Evolutionary conservation across 2,888 invertebrate genomes (phyloP).

Genomic region (Catocala sponsa): DNA sequence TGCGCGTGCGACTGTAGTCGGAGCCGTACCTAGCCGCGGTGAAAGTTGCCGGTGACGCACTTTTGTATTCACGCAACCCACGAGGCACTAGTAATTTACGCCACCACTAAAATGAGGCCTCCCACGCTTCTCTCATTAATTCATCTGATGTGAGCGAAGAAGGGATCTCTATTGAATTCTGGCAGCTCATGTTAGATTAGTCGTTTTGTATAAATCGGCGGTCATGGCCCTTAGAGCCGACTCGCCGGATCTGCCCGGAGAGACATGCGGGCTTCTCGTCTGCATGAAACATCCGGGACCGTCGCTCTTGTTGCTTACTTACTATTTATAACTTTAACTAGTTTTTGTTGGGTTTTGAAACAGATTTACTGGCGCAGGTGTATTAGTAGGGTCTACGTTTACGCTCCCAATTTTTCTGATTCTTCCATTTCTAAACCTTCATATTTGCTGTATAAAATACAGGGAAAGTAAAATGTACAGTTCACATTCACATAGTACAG

Average conservation of each 20-base stretch:
- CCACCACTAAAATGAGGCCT: conserved; percentile 67
- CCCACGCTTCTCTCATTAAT: conserved; percentile 60
- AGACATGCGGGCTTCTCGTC: conserved; percentile 71
- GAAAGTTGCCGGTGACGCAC: conserved; percentile 85
- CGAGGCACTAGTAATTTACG: conserved; percentile 72
- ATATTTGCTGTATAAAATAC: too few species aligned
- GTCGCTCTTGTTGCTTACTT: conserved; percentile 21
- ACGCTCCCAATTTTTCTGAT: too few species aligned
- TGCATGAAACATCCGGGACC: conserved; percentile 69
- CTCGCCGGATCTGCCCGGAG: conserved; percentile 62
- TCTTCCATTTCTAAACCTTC: not conserved
- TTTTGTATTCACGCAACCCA: conserved; percentile 77
- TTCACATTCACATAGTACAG: too few species aligned
- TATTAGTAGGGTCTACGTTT: too few species aligned
- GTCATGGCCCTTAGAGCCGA: conserved; percentile 63
- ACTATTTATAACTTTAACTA: conserved; percentile 30
- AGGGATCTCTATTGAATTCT: conserved; percentile 58
- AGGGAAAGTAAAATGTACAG: too few species aligned
- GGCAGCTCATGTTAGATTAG: conserved; percentile 64
- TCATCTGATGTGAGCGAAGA: conserved; percentile 53
- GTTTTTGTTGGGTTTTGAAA: conserved; percentile 13
- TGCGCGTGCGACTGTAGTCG: conserved; percentile 53
- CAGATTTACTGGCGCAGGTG: conserved; percentile 7
- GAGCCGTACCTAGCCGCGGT: conserved; percentile 62
- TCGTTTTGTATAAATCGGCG: conserved; percentile 71